Evolutionary conservation across 2,797 vertebrate species (phyloP), one percentile per base, ranked within the genome.

Genomic region (Tenualosa thibaudeaui): DNA sequence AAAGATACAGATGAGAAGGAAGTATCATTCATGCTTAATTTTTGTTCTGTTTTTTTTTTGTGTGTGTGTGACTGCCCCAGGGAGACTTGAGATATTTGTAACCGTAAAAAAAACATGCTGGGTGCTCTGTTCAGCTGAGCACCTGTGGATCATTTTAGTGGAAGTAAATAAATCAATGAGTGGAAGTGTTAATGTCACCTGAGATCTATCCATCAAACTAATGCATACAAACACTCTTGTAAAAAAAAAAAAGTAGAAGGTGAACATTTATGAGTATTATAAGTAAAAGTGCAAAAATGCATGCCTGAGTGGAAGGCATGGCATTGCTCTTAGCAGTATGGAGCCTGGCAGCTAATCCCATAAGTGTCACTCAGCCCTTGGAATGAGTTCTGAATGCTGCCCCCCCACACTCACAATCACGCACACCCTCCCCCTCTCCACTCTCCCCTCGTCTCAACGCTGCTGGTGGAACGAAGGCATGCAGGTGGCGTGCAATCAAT

Each of bases 401-500:
- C 71, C 31, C 15, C 12, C 65, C 65, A 5, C 31, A 26, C 60
- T 22, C 13, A 26, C 60, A n/a, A 19, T 10, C 22, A 60, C 58
- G 19, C 62, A 8, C n/a, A 2, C 9, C 26, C 62, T 8, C 65
- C 65, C 12, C 31, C 3, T 5, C 65, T 1, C 10, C 65, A 12
- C 26, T 3, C 65, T 43, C 71, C 71, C 19, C 3, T 78, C 40
- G 71, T 22, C 71, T 78, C 19, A 19, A 40, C 15, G 3, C 15
- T 43, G 68, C 24, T 46, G 71, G 71, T 78, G 37, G 40, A 46
- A 8, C 19, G 3, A 19, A 56, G 50, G 85, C 89, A 91, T 91
- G 92, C 92, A 87, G 84, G 88, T 89, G 84, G 84, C 60, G 53
- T 85, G 68, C 54, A 87, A 84, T 84, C n/a, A 53, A 65, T 82